A percentile compares a stretch with the other conserved stretches of the same genome.
These are phyloP conservation scores for Hippasteria phrygiana DNA, from an alignment of 53 echinoderm and acorn worm genomes.

Conservation along the genomic window DNA sequence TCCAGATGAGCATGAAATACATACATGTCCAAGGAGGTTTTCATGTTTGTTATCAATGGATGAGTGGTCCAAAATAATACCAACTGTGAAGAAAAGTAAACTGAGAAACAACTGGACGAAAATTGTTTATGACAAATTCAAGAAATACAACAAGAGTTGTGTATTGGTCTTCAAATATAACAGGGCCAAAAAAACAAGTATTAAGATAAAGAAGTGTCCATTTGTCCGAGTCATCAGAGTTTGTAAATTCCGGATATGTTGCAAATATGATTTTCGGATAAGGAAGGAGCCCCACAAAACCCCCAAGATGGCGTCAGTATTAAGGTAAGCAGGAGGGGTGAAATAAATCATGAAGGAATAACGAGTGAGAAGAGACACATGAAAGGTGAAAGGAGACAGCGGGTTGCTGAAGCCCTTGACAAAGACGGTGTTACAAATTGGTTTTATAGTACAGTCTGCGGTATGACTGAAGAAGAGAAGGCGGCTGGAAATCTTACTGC, in stretches of 20 bases:
- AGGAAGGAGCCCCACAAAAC: neutral
- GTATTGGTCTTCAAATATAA: constrained; percentile 51
- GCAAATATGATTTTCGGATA: constrained; percentile 42
- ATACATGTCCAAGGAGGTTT: neutral
- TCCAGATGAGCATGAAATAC: neutral
- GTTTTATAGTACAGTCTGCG: constrained; percentile 29
- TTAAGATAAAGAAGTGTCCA: neutral
- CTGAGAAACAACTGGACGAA: constrained; percentile 51
- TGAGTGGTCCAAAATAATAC: constrained; percentile 30
- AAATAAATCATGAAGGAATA: constrained; percentile 1
- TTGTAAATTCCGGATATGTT: constrained; percentile 34
- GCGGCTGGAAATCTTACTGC: constrained; percentile 35
- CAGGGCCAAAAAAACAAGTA: constrained; percentile 1
- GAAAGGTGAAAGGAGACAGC: constrained; percentile 38
- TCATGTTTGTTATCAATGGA: neutral
- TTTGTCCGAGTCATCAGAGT: constrained; percentile 7
- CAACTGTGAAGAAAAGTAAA: constrained; percentile 12
- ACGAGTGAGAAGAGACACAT: constrained; percentile 50
- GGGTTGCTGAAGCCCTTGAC: constrained; percentile 33
- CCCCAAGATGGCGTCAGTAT: neutral
- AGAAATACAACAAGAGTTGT: neutral
- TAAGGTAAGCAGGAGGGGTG: constrained; percentile 11
- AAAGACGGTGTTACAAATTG: constrained; percentile 56
- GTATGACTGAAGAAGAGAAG: constrained; percentile 40
- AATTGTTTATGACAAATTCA: constrained; percentile 8